phyloP scores from a whole-genome alignment of 2,113 vertebrate genomes.

The Sigmodon hispidus region DNA sequence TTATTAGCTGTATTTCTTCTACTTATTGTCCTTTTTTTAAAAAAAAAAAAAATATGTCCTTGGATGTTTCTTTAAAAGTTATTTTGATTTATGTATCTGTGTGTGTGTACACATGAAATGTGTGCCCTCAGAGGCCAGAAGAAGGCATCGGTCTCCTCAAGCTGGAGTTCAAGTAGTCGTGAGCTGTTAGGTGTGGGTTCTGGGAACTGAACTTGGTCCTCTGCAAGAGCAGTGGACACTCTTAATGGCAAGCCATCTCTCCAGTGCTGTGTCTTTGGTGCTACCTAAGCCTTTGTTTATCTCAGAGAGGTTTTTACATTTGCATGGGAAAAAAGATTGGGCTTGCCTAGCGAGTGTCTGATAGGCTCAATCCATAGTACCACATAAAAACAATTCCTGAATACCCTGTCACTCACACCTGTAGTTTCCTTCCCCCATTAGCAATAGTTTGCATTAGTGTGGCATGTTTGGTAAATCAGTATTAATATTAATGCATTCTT shows the following conservation, averaged over 20 bases:
- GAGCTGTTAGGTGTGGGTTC: not conserved
- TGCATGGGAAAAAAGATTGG: not conserved
- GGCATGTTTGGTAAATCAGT: not conserved
- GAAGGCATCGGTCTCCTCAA: not conserved
- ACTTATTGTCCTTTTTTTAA: slow-evolving; percentile 33
- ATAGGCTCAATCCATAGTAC: not conserved
- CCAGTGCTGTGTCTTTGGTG: not conserved
- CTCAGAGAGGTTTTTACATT: not conserved
- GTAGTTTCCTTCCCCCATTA: too few relatives aligned
- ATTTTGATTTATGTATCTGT: not conserved
- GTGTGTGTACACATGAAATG: not conserved
- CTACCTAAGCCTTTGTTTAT: not conserved
- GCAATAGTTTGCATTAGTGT: not conserved
- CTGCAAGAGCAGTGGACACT: not conserved
- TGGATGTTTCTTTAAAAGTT: too few relatives aligned
- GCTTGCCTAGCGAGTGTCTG: not conserved
- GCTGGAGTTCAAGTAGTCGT: not conserved
- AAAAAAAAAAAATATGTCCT: not conserved
- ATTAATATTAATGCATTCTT: not conserved
- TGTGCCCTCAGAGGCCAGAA: not conserved
- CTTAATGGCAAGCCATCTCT: not conserved
- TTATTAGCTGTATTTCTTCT: slow-evolving; percentile 22
- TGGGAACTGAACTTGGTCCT: not conserved
- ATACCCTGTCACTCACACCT: not conserved
- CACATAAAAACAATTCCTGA: not conserved